Conservation (phyloP, 2,797 vertebrate genomes). For the Xyrichtys novacula region DNA sequence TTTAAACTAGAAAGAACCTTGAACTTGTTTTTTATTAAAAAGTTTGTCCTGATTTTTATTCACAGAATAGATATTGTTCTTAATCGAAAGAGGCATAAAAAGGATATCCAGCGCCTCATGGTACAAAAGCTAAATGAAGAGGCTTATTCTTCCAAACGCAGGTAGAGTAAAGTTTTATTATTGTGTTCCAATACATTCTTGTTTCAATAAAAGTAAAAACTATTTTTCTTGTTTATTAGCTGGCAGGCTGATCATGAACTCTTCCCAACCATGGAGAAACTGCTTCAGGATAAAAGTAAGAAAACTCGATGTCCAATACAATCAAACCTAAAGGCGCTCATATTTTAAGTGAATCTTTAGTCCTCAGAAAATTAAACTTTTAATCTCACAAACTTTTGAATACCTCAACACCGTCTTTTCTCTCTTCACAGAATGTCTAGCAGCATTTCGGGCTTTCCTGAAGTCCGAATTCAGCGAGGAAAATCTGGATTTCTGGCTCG, state of each 20-base stretch:
- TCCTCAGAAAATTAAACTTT: not conserved
- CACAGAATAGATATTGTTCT: conserved; percentile 65
- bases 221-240: conserved; percentile 28
- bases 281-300: conserved; percentile 79
- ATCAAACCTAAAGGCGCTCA: not conserved
- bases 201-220: not conserved
- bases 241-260: conserved; percentile 37
- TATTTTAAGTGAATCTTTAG: not conserved
- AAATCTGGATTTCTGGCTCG: conserved; percentile 94
- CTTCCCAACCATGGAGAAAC: conserved; percentile 57
- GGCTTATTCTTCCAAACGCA: conserved; percentile 33
- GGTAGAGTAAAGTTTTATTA: conserved; percentile 41
- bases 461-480: conserved; percentile 93
- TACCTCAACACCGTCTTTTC: not conserved
- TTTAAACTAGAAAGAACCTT: not conserved
- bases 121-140: conserved; percentile 51
- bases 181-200: not conserved
- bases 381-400: not conserved
- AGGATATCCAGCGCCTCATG: conserved; percentile 48
- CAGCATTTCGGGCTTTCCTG: conserved; percentile 88
- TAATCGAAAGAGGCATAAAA: conserved; percentile 57
- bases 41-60: conserved; percentile 9
- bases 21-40: not conserved
- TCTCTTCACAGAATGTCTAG: conserved; percentile 80
- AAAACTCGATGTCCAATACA: not conserved